Base-by-base conservation (phyloP, 2,113 vertebrate genomes). In the Pseudopipra pipra region DNA sequence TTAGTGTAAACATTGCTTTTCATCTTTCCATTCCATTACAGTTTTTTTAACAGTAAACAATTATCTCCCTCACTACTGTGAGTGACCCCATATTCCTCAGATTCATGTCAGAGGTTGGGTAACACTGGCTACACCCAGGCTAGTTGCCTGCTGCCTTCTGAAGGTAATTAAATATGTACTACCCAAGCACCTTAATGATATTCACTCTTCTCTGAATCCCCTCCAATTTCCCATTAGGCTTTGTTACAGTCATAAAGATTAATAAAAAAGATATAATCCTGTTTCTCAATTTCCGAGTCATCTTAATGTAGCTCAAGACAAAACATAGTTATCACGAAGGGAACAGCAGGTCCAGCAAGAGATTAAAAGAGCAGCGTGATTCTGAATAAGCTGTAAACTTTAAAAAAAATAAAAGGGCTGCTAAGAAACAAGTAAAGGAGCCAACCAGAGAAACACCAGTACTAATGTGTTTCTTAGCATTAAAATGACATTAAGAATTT, bases 241-340 rank as follows among this genome's bases (percentile, higher is more conserved):
- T 96, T 77, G 58, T 68, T 92, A 82, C 68, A 70, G 55, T 84
- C 46, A 47, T 84, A 56, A 87, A 87, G 77, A 63, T 89, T 74
- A 77, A 35, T 73, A 90, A 55, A 30, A 81, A 78, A 47, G 63
- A 56, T 86, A 94, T 96, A 95, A 83, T 94, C 75, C 52, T 93
- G 47, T 87, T 92, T 89, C 67, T 90, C 62, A 51, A 6, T 73
- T 95, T 94, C 51, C 61, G 76, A 91, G 72, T 78, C 47, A 73
- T 84, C 49, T 76, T 84, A 83, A 68, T 61, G 65, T 90, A 71
- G 83, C 54, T 86, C 37, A 84, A 79, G 73, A 91, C 46, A 66
- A 72, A 87, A 90, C 68, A 56, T 15, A 63, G 27, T 35, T 71
- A 77, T 90, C 67, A 18, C 14, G 15, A 85, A 87, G 37, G 72